These are phyloP conservation scores for Heliconius ismenius DNA, from an alignment of 2,888 invertebrate genomes.

Conservation along the genomic window DNA sequence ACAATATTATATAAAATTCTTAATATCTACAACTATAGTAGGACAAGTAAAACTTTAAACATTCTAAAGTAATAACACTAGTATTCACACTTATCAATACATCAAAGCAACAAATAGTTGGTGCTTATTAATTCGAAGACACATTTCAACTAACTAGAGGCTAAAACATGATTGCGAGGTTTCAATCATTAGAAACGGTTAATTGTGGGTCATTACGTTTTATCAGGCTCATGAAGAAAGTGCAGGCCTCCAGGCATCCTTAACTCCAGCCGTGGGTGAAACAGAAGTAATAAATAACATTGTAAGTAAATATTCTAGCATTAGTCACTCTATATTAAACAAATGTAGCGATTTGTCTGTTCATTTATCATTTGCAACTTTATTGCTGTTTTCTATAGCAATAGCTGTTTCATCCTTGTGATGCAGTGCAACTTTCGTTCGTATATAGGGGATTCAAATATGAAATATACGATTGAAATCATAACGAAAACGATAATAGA, in stretches of 20 bases:
- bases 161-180: slow-evolving; percentile 34
- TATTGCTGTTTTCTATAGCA: slow-evolving; percentile 1
- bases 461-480: no score
- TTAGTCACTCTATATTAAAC: slow-evolving; percentile 25
- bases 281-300: slow-evolving; percentile 26
- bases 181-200: slow-evolving; percentile 39
- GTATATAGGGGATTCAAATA: neutral
- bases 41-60: neutral
- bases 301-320: slow-evolving; percentile 31
- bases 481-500: no score
- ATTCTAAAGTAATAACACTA: neutral
- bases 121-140: slow-evolving; percentile 28
- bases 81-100: neutral
- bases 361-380: slow-evolving; percentile 12
- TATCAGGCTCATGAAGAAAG: slow-evolving; percentile 36
- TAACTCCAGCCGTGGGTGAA: slow-evolving; percentile 27
- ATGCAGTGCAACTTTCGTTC: neutral
- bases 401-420: neutral
- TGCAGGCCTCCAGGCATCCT: slow-evolving; percentile 27
- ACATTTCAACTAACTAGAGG: slow-evolving; percentile 33
- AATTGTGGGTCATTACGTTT: slow-evolving; percentile 35
- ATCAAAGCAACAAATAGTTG: slow-evolving; percentile 18
- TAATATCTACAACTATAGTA: neutral
- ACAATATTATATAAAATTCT: neutral
- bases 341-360: slow-evolving; percentile 23